A percentile compares a stretch with the other conserved stretches of the same genome.
Conservation (phyloP, 2,888 invertebrate genomes). For the Calameuta idolon region DNA sequence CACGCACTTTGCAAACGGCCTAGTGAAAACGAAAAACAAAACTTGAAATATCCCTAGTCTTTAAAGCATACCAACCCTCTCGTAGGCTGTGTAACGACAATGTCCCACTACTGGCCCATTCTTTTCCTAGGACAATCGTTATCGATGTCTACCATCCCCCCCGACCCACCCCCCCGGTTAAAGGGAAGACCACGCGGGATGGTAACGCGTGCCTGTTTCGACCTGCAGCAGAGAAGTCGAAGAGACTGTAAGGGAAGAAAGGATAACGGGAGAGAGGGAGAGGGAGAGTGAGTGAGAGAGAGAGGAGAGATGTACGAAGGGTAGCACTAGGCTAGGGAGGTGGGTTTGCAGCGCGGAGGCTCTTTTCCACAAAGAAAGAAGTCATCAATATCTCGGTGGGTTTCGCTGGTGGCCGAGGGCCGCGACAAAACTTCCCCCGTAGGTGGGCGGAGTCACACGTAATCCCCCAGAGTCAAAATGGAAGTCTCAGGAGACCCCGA, state of each 20-base stretch:
- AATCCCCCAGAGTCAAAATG: constrained; percentile 68
- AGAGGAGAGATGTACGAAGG: constrained; percentile 10
- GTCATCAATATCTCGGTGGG: constrained; percentile 64
- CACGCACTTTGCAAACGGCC: constrained; percentile 39
- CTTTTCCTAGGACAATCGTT: neutral
- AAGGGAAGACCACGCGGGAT: neutral
- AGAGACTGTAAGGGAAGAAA: constrained; percentile 2
- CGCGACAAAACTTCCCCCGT: constrained; percentile 54
- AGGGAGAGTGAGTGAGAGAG: neutral
- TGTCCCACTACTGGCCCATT: neutral
- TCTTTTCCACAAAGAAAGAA: constrained; percentile 45
- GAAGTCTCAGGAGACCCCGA: constrained; percentile 64
- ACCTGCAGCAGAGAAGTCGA: neutral
- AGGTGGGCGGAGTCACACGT: constrained; percentile 66
- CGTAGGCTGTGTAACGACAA: neutral
- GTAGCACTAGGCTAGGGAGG: neutral
- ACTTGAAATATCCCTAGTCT: neutral
- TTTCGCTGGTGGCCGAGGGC: constrained; percentile 56
- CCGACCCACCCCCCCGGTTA: neutral
- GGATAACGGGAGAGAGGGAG: constrained; percentile 10
- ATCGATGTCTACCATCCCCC: neutral
- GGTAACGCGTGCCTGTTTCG: neutral
- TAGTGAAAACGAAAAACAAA: constrained; percentile 42
- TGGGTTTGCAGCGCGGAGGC: constrained; percentile 7
- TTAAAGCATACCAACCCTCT: neutral